phyloP scores from a whole-genome alignment of 2,113 vertebrate genomes.

The Indicator maculatus region DNA sequence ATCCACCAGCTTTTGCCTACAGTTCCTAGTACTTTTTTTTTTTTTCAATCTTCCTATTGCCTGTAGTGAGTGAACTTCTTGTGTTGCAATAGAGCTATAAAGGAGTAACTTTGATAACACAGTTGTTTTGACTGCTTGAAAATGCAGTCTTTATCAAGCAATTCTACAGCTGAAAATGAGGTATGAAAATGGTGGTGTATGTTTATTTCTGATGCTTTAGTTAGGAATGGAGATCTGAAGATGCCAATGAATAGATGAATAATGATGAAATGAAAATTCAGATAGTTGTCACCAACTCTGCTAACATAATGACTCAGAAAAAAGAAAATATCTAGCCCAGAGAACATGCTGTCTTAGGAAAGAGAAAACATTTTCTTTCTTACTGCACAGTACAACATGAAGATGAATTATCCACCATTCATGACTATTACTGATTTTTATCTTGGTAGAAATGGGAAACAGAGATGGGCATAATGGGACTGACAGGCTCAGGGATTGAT shows the following conservation, averaged over 20 bases:
- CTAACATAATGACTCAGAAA: background rate
- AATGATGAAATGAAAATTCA: background rate
- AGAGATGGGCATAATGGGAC: background rate
- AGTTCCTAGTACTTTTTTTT: constrained; percentile 31
- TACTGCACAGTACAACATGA: background rate
- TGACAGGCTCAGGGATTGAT: no score
- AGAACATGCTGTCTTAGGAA: background rate
- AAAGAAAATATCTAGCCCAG: background rate
- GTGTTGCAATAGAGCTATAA: constrained; percentile 14
- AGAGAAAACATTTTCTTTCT: background rate
- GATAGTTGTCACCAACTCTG: background rate
- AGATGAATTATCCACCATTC: background rate
- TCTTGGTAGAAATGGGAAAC: background rate
- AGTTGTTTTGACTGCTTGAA: background rate
- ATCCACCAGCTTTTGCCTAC: constrained; percentile 66
- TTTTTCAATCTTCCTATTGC: background rate
- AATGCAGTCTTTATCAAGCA: background rate
- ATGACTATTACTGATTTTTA: background rate
- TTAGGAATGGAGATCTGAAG: background rate
- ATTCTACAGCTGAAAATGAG: background rate
- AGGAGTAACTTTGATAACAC: background rate
- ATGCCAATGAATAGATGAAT: background rate
- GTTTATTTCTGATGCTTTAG: background rate
- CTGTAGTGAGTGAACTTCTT: constrained; percentile 42
- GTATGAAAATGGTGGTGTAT: background rate